Evolutionary conservation across 2,888 invertebrate species (phyloP), one percentile per base, ranked within the genome.

Genomic region (Cremastinae sp.): DNA sequence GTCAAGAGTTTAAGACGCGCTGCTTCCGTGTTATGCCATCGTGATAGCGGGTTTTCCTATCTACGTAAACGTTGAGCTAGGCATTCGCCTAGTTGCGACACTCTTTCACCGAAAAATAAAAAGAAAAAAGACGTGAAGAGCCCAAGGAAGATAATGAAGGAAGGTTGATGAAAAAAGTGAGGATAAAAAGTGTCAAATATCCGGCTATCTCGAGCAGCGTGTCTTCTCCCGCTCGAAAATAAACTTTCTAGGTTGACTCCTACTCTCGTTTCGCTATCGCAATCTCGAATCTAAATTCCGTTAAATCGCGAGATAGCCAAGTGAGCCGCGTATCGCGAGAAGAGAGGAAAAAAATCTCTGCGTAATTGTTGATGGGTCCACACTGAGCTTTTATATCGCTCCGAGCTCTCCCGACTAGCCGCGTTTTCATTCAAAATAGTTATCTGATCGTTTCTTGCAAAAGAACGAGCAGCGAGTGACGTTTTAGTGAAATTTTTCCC

Each of bases 1-100:
- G 76, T 76, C 73, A 74, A 73, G 77, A 77, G 70, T 77, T 49
- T 74, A 70, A 77, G 77, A 77, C 73, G 34, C 77, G 73, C 65
- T 70, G 73, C 65, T 70, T 77, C 77, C 73, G 73, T 64, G 73
- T 77, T 77, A 74, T 70, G 51, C 73, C 61, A 77, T 77, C 77
- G 66, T 77, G 77, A 77, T 77, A 74, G 54, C 61, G 65, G 49
- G 49, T 51, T 64, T 43, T 18, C 73, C 68, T 65, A 77, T 70
- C 73, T 69, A 22, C 10, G 51, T 43, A 12, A 41, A 69, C 58
- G 72, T 64, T 47, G 58, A 28, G 59, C 58, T 54, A 54, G n/a
- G 58, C 58, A 45, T 62, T 22, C 64, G 53, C 69, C 69, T 76
- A 73, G 76, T 65, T 76, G 58, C 68, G 61, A 58, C 51, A 68